phyloP scores from a whole-genome alignment of 2,888 invertebrate species.

The Magallana nippona region DNA sequence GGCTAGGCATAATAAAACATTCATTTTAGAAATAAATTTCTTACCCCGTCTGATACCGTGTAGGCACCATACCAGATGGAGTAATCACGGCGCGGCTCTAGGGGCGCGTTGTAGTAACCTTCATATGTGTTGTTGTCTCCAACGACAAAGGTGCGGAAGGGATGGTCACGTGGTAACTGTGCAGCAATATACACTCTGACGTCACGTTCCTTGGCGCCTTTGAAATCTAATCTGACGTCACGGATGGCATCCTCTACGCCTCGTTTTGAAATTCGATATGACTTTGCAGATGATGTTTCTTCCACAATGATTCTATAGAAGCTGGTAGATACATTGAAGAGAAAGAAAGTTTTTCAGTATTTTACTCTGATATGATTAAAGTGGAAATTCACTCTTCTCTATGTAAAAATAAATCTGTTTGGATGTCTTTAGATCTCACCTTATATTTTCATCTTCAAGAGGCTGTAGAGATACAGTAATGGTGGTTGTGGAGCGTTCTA shows the following conservation, averaged over 20 bases:
- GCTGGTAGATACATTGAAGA: constrained; percentile 58
- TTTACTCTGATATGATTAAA: neutral
- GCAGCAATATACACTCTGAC: constrained; percentile 91
- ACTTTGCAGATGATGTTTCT: constrained; percentile 44
- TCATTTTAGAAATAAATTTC: neutral
- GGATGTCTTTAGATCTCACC: constrained; percentile 82
- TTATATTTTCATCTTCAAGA: constrained; percentile 85
- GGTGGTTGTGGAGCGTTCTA: constrained; percentile 84
- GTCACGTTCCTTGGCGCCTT: constrained; percentile 85
- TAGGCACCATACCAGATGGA: constrained; percentile 88
- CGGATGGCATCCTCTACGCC: constrained; percentile 81
- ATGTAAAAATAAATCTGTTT: too few relatives aligned
- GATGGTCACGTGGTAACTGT: constrained; percentile 84
- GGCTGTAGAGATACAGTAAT: constrained; percentile 86
- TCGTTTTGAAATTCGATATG: constrained; percentile 51
- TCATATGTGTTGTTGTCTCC: constrained; percentile 89
- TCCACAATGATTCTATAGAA: constrained; percentile 75
- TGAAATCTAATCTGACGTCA: constrained; percentile 83
- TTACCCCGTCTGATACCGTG: constrained; percentile 86
- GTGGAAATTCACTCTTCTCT: too few relatives aligned
- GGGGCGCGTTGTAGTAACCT: constrained; percentile 89
- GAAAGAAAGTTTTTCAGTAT: neutral
- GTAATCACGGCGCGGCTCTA: constrained; percentile 84
- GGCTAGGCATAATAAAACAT: too few relatives aligned
- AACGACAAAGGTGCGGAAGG: constrained; percentile 86